Conservation (phyloP, 2,113 vertebrate species). For the Myotis davidii region DNA sequence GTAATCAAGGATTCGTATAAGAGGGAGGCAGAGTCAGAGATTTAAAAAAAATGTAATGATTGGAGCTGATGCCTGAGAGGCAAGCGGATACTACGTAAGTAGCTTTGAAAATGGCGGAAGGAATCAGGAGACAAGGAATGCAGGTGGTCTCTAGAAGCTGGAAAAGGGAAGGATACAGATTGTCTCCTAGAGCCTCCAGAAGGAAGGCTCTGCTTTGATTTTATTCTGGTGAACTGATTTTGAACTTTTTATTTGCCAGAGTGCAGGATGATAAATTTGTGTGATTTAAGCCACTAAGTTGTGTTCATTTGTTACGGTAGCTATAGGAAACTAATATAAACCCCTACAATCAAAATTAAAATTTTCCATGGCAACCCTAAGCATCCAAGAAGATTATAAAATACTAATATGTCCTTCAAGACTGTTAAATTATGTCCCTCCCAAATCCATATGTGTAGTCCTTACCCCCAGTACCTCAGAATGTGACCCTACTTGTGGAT, state of each 20-base stretch:
- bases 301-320: not conserved
- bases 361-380: not conserved
- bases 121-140: not conserved
- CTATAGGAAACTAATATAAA: not conserved
- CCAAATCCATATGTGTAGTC: not conserved
- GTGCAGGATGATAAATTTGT: not conserved
- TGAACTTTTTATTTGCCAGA: not conserved
- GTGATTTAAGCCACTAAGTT: not conserved
- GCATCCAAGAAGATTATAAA: not conserved
- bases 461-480: not conserved
- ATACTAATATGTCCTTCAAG: not conserved
- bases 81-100: not conserved
- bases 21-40: not conserved
- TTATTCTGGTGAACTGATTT: slow-evolving; percentile 8
- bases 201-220: not conserved
- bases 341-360: not conserved
- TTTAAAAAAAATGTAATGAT: not conserved
- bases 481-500: not conserved
- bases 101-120: not conserved
- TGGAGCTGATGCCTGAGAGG: not conserved
- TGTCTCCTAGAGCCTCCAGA: not conserved
- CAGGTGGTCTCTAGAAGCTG: not conserved
- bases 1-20: not conserved
- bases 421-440: not conserved
- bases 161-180: not conserved